Percentiles rank a stretch among this genome's conserved stretches.
Conservation (phyloP, 2,113 vertebrate genomes). For the Corydoras sp. region DNA sequence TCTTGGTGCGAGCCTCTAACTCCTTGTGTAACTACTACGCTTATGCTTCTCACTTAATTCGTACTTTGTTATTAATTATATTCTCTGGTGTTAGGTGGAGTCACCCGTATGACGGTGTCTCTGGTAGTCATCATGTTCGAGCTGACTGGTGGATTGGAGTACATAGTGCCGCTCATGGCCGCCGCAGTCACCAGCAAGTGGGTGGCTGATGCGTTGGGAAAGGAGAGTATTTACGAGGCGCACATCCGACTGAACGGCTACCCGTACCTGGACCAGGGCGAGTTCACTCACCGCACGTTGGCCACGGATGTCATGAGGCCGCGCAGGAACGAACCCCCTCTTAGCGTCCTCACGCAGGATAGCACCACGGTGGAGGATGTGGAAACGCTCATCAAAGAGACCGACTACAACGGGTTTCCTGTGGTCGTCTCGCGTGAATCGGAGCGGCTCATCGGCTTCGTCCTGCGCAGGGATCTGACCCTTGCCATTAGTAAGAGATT, state of each 20-base stretch:
- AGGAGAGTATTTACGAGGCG: conserved; percentile 95
- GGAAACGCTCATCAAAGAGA: conserved; percentile 93
- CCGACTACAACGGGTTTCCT: conserved; percentile 93
- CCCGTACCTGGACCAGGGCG: conserved; percentile 91
- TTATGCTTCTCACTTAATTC: too few relatives aligned
- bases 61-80: neutral
- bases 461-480: conserved; percentile 89
- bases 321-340: conserved; percentile 80
- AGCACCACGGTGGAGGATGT: conserved; percentile 92
- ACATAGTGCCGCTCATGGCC: conserved; percentile 96
- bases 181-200: conserved; percentile 97
- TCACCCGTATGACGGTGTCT: conserved; percentile 65
- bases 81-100: conserved; percentile 76
- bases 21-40: too few relatives aligned
- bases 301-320: conserved; percentile 95
- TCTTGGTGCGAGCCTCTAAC: conserved; percentile 67
- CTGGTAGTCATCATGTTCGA: too few relatives aligned
- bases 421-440: conserved; percentile 93
- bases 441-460: conserved; percentile 91
- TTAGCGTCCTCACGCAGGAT: conserved; percentile 90
- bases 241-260: conserved; percentile 97
- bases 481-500: conserved; percentile 85
- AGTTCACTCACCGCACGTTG: conserved; percentile 93
- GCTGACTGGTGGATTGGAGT: conserved; percentile 60
- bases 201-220: conserved; percentile 96